Evolutionary conservation across 1,140 invertebrate genomes (phyloP), one percentile per base, ranked within the genome.

Genomic region (Riptortus pedestris): DNA sequence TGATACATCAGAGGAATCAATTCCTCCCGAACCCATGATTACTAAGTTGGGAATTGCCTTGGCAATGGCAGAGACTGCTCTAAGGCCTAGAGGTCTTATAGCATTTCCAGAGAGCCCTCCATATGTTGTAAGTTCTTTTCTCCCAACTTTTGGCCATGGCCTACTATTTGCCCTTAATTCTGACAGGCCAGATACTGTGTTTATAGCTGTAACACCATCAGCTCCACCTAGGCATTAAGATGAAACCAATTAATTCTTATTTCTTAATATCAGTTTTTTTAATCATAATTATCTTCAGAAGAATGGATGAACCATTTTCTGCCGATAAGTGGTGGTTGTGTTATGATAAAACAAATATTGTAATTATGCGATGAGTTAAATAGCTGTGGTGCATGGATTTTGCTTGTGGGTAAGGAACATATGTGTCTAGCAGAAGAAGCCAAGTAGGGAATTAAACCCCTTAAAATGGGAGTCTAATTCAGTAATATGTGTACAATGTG

Each of bases 81-180:
- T 81, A 16, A 99, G 75, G 0, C 91, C 95, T 70, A 97, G 88
- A 0, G 96, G 96, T 11, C 94, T 80, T 0, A 91, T 95, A 0
- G 93, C 95, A 75, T 96, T 97, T 38, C 96, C 96, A 4, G 91
- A 96, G 2, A 99, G 84, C 7, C 96, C 96, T 16, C 96, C 96
- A 73, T 97, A 98, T 0, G 95, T 98, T 7, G 95, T 98, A 28
- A 78, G 75, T 74, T 88, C 87, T 14, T 81, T 59, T 28, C 66
- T 79, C 81, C 95, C 96, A 33, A 99, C 83, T 38, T 83, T 82
- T 5, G 96, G 96, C 96, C 96, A 98, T 0, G 96, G 85, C 0
- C 78, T 81, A 0, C 82, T 89, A 73, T 93, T 82, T 1, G 82
- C 78, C 70, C 83, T 84, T 0, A 99, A 70, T 9, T 86, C 82